Evolutionary conservation across 2,888 invertebrate species (phyloP), one percentile per base, ranked within the genome.

Genomic region (Aporophyla lueneburgensis): DNA sequence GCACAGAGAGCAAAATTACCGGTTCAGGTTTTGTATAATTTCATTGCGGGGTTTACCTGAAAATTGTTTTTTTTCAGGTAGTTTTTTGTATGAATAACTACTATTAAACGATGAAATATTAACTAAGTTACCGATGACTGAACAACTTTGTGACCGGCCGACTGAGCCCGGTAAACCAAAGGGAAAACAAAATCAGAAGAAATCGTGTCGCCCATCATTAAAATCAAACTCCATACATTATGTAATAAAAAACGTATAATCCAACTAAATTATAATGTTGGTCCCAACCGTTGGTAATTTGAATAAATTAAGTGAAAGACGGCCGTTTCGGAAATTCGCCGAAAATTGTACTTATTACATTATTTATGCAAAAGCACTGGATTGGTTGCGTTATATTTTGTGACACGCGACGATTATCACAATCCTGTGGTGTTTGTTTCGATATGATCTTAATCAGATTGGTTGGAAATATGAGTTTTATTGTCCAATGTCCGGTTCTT

Each of bases 221-320:
- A 84, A 85, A 82, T 80, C 80, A 80, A 83, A 86, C 84, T 83
- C 78, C 71, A 84, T 85, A 85, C 87, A 87, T 81, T 78, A 83
- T 81, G 85, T 79, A 80, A 87, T 80, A 88, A 84, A 87, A 83
- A 83, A 76, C 70, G 76, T 85, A 85, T 87, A 87, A 89, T 89
- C 86, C 85, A 78, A 83, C 84, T 75, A 90, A 90, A 91, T 90
- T 90, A 91, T 87, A 86, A 88, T 89, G 88, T 86, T 74, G 83
- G 76, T 69, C 82, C 76, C 83, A 86, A 88, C 88, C 58, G 81
- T 71, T 76, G 67, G 85, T 88, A 88, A 90, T 91, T 91, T 91
- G 90, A 90, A 91, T 91, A 91, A 84, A 91, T 91, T 90, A 91
- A 86, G 46, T 81, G 79, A 75, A 84, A 83, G 68, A 71, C 85